phyloP scores from a whole-genome alignment of 2,113 vertebrate species.

The Ondatra zibethicus region DNA sequence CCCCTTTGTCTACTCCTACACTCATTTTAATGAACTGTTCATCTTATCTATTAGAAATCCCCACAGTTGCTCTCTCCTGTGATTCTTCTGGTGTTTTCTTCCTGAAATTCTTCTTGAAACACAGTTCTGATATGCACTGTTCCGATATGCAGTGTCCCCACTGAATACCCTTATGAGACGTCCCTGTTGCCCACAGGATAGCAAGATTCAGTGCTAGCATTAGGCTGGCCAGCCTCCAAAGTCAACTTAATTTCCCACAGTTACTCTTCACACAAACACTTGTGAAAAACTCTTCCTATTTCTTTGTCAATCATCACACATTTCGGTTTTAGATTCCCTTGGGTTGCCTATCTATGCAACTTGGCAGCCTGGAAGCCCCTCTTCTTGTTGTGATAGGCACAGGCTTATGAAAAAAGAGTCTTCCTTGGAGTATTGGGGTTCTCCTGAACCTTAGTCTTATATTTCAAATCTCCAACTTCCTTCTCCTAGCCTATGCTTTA shows the following conservation, averaged over 20 bases:
- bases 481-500: not conserved
- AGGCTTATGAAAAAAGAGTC: not conserved
- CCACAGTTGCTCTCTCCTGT: not conserved
- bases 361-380: not conserved
- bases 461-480: not conserved
- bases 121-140: not conserved
- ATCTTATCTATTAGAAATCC: not conserved
- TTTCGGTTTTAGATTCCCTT: not conserved
- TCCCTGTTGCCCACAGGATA: not conserved
- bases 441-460: not conserved
- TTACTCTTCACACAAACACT: not conserved
- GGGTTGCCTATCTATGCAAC: not conserved
- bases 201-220: not conserved
- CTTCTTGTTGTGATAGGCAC: not conserved
- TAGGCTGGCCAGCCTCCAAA: not conserved
- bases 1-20: not conserved
- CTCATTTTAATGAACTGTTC: not conserved
- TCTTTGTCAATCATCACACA: not conserved
- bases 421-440: not conserved
- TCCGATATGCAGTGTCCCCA: not conserved
- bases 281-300: not conserved
- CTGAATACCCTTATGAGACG: not conserved
- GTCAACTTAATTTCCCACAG: not conserved
- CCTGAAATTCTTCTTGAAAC: constrained; percentile 9
- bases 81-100: not conserved